Evolutionary conservation across 2,888 invertebrate genomes (phyloP).

Genomic region (Iphiclides podalirius): DNA sequence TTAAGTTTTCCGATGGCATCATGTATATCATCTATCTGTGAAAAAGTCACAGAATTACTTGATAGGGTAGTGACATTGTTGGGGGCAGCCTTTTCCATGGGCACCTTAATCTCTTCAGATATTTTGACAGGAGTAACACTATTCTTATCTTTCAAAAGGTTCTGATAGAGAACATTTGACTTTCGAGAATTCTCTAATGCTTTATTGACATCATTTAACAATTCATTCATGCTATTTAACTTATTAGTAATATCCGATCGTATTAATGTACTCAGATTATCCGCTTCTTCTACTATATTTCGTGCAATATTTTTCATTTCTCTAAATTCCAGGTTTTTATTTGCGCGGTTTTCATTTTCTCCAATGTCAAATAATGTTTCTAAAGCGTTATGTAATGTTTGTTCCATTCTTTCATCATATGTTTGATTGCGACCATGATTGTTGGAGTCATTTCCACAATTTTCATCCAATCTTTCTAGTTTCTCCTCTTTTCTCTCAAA

Average conservation of each 20-base stretch:
- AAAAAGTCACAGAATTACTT: conserved; percentile 40
- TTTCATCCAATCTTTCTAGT: neutral
- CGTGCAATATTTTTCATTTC: conserved; percentile 65
- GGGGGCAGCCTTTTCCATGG: conserved; percentile 24
- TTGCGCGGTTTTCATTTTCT: conserved; percentile 44
- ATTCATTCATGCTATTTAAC: conserved; percentile 70
- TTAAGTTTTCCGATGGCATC: conserved; percentile 59
- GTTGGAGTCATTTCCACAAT: neutral
- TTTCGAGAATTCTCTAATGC: conserved; percentile 66
- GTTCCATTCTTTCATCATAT: conserved; percentile 54
- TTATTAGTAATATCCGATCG: conserved; percentile 73
- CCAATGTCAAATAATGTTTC: conserved; percentile 52
- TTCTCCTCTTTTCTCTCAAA: neutral
- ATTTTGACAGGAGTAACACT: neutral
- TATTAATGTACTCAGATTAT: conserved; percentile 65
- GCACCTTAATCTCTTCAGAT: conserved; percentile 23
- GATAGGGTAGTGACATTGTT: conserved; percentile 21
- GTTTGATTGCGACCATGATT: conserved; percentile 26
- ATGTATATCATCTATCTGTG: conserved; percentile 63
- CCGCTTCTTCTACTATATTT: conserved; percentile 68
- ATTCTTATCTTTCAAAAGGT: conserved; percentile 39
- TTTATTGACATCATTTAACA: conserved; percentile 67
- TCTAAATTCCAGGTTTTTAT: conserved; percentile 56
- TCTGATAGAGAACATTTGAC: conserved; percentile 60
- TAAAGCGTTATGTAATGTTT: conserved; percentile 51